Percentiles rank a stretch among this genome's conserved stretches.
These are phyloP conservation scores for Drosophila melanosoma DNA, from an alignment of 2,888 invertebrate genomes.

Conservation along the genomic window DNA sequence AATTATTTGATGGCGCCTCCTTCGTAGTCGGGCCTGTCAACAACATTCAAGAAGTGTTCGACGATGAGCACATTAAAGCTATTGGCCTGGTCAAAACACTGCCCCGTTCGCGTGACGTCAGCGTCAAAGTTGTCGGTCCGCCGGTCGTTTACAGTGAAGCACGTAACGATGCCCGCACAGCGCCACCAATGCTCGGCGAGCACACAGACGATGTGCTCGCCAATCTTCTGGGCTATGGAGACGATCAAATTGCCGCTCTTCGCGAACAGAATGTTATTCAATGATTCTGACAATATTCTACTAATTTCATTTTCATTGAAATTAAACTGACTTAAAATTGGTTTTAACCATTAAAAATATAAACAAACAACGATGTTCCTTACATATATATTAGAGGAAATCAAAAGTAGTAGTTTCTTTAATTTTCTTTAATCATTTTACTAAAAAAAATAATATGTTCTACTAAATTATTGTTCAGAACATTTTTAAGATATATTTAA, in stretches of 20 bases:
- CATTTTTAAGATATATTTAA: too few relatives aligned
- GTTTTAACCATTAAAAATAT: too few relatives aligned
- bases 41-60: constrained; percentile 92
- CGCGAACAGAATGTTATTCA: constrained; percentile 77
- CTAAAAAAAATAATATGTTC: too few relatives aligned
- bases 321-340: background rate
- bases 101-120: constrained; percentile 89
- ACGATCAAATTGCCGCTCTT: constrained; percentile 86
- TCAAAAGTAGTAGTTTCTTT: too few relatives aligned
- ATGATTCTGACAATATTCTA: constrained; percentile 42
- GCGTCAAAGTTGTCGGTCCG: constrained; percentile 92
- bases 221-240: constrained; percentile 88
- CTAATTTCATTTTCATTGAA: background rate
- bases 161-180: constrained; percentile 88
- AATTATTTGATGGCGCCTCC: constrained; percentile 89
- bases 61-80: constrained; percentile 93
- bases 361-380: background rate
- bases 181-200: constrained; percentile 95
- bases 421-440: too few relatives aligned
- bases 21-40: constrained; percentile 97
- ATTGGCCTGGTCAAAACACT: constrained; percentile 90
- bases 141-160: constrained; percentile 93
- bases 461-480: too few relatives aligned
- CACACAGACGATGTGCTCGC: constrained; percentile 92
- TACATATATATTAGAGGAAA: background rate